phyloP scores from a whole-genome alignment of 2,888 invertebrate genomes.

The Conistra vaccinii region DNA sequence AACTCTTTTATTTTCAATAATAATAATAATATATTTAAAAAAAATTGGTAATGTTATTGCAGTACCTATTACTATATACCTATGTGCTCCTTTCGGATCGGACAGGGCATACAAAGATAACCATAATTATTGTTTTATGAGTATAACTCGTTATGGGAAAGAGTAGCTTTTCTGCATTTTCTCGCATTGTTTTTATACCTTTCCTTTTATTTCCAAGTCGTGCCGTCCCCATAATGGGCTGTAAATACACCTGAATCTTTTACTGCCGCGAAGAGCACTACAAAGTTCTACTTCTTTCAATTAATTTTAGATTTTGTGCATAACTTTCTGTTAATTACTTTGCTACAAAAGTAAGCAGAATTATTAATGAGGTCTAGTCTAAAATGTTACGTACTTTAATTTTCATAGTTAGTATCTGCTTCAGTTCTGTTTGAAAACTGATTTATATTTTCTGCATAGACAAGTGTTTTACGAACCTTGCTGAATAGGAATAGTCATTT shows the following conservation, averaged over 20 bases:
- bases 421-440: background rate
- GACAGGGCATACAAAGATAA: too few species aligned
- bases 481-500: too few species aligned
- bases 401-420: background rate
- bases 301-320: conserved; percentile 20
- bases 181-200: background rate
- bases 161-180: conserved; percentile 19
- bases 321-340: conserved; percentile 9
- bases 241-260: conserved; percentile 40
- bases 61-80: too few species aligned
- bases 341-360: background rate
- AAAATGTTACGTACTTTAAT: background rate
- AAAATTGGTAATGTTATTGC: too few species aligned
- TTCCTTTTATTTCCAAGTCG: conserved; percentile 31
- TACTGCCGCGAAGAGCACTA: conserved; percentile 24
- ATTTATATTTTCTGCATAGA: background rate
- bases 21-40: too few species aligned
- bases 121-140: background rate
- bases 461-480: background rate
- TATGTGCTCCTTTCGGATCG: too few species aligned
- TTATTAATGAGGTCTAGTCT: conserved; percentile 2
- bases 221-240: conserved; percentile 15
- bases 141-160: too few species aligned
- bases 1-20: too few species aligned
- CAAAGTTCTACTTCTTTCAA: conserved; percentile 24